Conservation (phyloP, 1,140 invertebrate species). For the Pemphigus obesinymphae region DNA sequence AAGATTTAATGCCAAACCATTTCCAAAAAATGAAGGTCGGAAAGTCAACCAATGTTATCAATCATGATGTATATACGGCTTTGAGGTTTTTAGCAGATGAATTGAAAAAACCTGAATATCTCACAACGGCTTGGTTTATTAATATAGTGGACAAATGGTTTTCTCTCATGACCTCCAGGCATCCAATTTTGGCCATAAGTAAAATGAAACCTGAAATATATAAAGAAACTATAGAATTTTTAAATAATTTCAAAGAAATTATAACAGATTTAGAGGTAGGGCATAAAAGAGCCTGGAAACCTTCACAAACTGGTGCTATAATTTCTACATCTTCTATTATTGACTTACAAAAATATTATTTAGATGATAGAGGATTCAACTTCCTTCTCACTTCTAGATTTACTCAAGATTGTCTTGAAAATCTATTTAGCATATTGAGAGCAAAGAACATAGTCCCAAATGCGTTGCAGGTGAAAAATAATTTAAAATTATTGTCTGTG, state of each 20-base stretch:
- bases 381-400: constrained; percentile 43
- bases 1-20: neutral
- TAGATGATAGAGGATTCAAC: constrained; percentile 15
- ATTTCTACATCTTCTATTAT: constrained; percentile 28
- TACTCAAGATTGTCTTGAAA: constrained; percentile 45
- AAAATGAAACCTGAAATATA: constrained; percentile 11
- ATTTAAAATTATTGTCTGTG: constrained; percentile 44
- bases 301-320: constrained; percentile 38
- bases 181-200: constrained; percentile 35
- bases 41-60: neutral
- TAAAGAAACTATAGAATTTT: constrained; percentile 36
- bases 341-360: constrained; percentile 21
- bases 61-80: neutral
- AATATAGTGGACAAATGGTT: constrained; percentile 38
- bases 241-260: constrained; percentile 35
- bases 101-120: constrained; percentile 4
- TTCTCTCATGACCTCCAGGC: constrained; percentile 25
- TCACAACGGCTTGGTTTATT: constrained; percentile 43
- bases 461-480: constrained; percentile 44
- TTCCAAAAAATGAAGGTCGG: constrained; percentile 7
- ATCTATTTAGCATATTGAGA: constrained; percentile 44
- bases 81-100: neutral
- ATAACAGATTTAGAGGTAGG: constrained; percentile 24
- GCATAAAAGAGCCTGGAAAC: constrained; percentile 22
- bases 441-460: constrained; percentile 43